Conservation (phyloP, 2,888 invertebrate species). For the Anoplius nigerrimus region DNA sequence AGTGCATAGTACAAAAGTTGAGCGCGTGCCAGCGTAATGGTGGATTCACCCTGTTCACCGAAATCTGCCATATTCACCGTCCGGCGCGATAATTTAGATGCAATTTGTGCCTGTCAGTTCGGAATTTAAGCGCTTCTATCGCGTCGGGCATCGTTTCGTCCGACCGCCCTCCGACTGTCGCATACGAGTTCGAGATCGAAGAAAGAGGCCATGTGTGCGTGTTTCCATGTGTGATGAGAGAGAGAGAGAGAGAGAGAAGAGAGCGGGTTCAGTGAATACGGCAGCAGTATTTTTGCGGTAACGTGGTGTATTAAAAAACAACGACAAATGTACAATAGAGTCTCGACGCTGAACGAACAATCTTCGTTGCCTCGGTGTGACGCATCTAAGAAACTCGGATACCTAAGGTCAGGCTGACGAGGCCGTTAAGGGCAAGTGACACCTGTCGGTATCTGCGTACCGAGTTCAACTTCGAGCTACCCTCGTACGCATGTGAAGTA, state of each 20-base stretch:
- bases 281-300: conserved; percentile 65
- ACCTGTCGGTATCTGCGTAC: too few relatives aligned
- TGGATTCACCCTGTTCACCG: conserved; percentile 43
- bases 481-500: too few relatives aligned
- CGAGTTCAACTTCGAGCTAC: too few relatives aligned
- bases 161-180: conserved; percentile 27
- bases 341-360: conserved; percentile 43
- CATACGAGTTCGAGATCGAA: neutral
- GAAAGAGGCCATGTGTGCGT: conserved; percentile 2
- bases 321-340: conserved; percentile 54
- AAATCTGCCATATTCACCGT: conserved; percentile 56
- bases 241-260: conserved; percentile 52
- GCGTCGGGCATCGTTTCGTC: conserved; percentile 29
- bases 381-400: too few relatives aligned
- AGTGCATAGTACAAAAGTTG: too few relatives aligned
- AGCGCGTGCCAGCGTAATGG: neutral
- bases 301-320: conserved; percentile 64
- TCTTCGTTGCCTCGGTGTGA: conserved; percentile 67
- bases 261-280: conserved; percentile 70
- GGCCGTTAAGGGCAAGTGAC: too few relatives aligned
- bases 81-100: neutral
- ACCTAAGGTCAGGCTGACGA: too few relatives aligned
- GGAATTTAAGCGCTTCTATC: neutral
- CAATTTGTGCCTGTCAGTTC: neutral
- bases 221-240: too few relatives aligned